Evolutionary conservation across 2,888 invertebrate genomes (phyloP).

Genomic region (Alitta virens): DNA sequence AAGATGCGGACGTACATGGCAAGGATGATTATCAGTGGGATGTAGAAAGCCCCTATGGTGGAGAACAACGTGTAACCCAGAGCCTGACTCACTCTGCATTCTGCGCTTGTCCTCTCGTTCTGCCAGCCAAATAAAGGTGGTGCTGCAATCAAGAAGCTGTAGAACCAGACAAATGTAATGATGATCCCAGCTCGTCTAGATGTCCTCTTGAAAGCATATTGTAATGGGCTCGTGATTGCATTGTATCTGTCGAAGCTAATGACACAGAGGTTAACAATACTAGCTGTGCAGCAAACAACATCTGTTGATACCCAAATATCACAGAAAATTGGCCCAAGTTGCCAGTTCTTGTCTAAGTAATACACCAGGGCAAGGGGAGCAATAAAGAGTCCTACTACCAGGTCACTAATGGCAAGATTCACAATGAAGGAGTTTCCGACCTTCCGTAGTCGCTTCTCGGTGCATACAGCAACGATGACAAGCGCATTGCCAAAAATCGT

Average conservation of each 20-base stretch:
- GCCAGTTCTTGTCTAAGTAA: slow-evolving; percentile 49
- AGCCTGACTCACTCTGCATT: slow-evolving; percentile 88
- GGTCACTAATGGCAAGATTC: slow-evolving; percentile 60
- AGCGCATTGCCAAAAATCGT: slow-evolving; percentile 59
- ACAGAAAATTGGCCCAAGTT: slow-evolving; percentile 52
- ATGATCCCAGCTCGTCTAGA: slow-evolving; percentile 78
- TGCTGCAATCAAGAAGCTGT: slow-evolving; percentile 87
- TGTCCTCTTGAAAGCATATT: slow-evolving; percentile 90
- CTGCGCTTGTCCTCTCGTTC: background rate
- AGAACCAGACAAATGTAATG: slow-evolving; percentile 87
- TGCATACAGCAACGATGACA: slow-evolving; percentile 59
- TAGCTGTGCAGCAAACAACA: slow-evolving; percentile 61
- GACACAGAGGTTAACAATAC: slow-evolving; percentile 61
- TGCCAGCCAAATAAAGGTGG: slow-evolving; percentile 66
- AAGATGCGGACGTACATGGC: slow-evolving; percentile 73
- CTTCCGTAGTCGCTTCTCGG: slow-evolving; percentile 62
- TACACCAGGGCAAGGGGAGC: slow-evolving; percentile 59
- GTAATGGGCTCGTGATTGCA: slow-evolving; percentile 74
- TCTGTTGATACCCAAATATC: slow-evolving; percentile 60
- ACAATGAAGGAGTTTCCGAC: slow-evolving; percentile 56
- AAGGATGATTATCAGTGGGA: slow-evolving; percentile 92
- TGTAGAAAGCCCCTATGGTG: slow-evolving; percentile 77
- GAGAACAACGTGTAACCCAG: slow-evolving; percentile 96
- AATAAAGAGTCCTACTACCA: slow-evolving; percentile 60
- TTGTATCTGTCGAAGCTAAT: slow-evolving; percentile 60